Evolutionary conservation across 2,113 vertebrate species (phyloP), one percentile per base, ranked within the genome.

Genomic region (Orycteropus afer): DNA sequence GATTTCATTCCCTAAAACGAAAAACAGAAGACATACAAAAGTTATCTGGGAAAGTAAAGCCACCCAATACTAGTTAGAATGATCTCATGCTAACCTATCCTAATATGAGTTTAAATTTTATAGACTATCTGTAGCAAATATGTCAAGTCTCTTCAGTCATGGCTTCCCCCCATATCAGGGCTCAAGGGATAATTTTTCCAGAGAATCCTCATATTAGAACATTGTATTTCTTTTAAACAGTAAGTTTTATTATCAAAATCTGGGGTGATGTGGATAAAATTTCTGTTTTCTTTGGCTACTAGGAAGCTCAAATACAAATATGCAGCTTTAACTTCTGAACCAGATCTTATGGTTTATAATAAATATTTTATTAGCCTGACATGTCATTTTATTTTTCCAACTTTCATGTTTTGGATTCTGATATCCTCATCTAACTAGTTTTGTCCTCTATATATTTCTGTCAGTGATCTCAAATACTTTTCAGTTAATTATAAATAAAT

Each of bases 311-410:
- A 40, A 92, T 86, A 51, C 37, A 77, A 79, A 63, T n/a, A 2
- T 93, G 65, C 7, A 87, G 37, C 1, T 86, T 73, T 73, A 81
- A 93, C n/a, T 91, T 91, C 32, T 89, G 55, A 91, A 86, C 2
- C 61, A 74, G 59, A 82, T 11, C 14, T 95, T 84, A 88, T 14
- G 37, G 57, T 63, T 88, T 34, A 61, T 40, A 69, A 74, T 45
- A 91, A 67, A 53, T 22, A 93, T 55, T 74, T 80, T 94, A 34
- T 78, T 57, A 74, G 42, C 78, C 47, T 67, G 17, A 89, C 2
- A 53, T 4, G 49, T 86, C 77, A 57, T 95, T 90, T 96, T 83
- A 61, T 92, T 93, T 83, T 89, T 78, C 37, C 85, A 53, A 65
- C 29, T 37, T 95, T 95, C 53, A 89, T 9, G 74, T 74, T 86